Evolutionary conservation across 2,888 invertebrate genomes (phyloP).

Genomic region (Furcula furcula): DNA sequence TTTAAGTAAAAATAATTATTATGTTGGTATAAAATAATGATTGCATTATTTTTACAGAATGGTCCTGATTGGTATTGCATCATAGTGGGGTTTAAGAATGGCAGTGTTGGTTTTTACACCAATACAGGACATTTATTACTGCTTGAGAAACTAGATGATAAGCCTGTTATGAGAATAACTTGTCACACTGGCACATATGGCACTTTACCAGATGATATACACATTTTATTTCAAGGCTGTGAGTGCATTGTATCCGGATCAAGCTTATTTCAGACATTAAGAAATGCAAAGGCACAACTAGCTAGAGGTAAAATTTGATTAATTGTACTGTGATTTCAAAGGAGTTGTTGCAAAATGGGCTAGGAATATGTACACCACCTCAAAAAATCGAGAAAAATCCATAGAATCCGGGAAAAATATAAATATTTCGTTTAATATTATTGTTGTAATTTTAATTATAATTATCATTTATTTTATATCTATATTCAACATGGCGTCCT

Average conservation of each 20-base stretch:
- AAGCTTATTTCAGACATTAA: slow-evolving; percentile 89
- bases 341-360: no score
- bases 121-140: slow-evolving; percentile 92
- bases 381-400: no score
- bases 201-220: slow-evolving; percentile 85
- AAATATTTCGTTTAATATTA: no score
- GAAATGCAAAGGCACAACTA: slow-evolving; percentile 89
- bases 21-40: neutral
- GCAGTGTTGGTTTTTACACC: slow-evolving; percentile 93
- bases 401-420: no score
- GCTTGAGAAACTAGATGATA: slow-evolving; percentile 92
- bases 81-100: slow-evolving; percentile 92
- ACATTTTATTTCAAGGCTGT: slow-evolving; percentile 86
- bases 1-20: no score
- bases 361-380: no score
- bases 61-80: slow-evolving; percentile 97
- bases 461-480: no score
- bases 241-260: slow-evolving; percentile 89
- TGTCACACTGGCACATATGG: slow-evolving; percentile 85
- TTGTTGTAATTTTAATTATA: no score
- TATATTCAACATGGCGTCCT: no score
- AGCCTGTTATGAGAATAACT: slow-evolving; percentile 89
- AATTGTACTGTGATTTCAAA: no score
- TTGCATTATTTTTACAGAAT: slow-evolving; percentile 63
- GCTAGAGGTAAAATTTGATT: slow-evolving; percentile 91